A percentile compares a stretch with the other conserved stretches of the same genome.
These are phyloP conservation scores for Cynopterus brachyotis DNA, from an alignment of 2,113 vertebrate genomes.

Conservation along the genomic window DNA sequence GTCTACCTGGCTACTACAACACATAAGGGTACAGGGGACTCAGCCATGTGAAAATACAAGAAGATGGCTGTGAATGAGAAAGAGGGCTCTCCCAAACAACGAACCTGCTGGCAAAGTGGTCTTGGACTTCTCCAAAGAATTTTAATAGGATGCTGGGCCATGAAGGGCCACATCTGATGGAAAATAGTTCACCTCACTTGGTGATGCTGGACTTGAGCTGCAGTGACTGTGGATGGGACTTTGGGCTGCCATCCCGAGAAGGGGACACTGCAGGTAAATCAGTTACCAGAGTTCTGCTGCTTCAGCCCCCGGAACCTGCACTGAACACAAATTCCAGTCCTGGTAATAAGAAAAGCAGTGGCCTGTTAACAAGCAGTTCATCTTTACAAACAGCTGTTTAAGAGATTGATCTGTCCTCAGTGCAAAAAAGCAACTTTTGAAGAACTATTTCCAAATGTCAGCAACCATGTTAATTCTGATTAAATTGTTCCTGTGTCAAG, in stretches of 20 bases:
- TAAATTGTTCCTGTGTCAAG: constrained; percentile 77
- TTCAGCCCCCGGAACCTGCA: too few species aligned
- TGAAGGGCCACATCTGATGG: neutral
- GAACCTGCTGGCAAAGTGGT: too few species aligned
- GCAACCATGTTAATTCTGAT: constrained; percentile 75
- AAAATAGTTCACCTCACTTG: neutral
- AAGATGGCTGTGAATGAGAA: too few species aligned
- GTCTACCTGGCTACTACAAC: neutral
- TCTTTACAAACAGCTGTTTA: constrained; percentile 60
- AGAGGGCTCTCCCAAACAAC: too few species aligned
- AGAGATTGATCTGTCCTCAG: constrained; percentile 75
- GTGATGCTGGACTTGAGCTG: neutral
- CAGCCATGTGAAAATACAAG: too few species aligned
- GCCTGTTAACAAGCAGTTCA: constrained; percentile 47
- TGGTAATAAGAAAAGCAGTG: constrained; percentile 61
- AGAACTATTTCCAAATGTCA: constrained; percentile 71
- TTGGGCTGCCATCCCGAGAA: neutral
- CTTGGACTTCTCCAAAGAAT: too few species aligned
- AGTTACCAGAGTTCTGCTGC: too few species aligned
- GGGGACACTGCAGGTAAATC: neutral
- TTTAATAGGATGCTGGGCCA: neutral
- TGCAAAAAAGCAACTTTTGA: constrained; percentile 68
- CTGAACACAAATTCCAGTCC: constrained; percentile 50
- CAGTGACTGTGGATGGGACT: neutral
- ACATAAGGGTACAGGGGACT: neutral